A percentile compares a stretch with the other conserved stretches of the same genome.
These are phyloP conservation scores for Philopotamus ludificatus DNA, from an alignment of 1,140 invertebrate genomes.

Conservation along the genomic window DNA sequence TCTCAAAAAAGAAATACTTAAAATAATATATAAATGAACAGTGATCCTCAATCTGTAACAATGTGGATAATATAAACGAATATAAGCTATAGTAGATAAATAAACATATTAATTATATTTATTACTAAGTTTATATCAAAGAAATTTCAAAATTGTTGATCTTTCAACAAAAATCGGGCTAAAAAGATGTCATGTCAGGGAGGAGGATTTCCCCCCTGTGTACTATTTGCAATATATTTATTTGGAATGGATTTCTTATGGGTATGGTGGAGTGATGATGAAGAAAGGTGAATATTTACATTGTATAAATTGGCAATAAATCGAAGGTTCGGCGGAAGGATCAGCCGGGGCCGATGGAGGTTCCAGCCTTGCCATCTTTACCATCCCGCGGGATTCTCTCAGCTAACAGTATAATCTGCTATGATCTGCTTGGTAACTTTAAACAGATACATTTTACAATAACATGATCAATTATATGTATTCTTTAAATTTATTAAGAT, in stretches of 20 bases:
- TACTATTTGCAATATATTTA: too few relatives aligned
- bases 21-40: too few relatives aligned
- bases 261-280: constrained; percentile 17
- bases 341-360: constrained; percentile 10
- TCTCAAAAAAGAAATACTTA: too few relatives aligned
- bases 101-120: background rate
- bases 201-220: too few relatives aligned
- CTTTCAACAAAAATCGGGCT: background rate
- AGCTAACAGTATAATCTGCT: background rate
- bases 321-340: constrained; percentile 13
- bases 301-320: constrained; percentile 33
- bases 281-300: constrained; percentile 28
- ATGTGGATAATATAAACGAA: too few relatives aligned
- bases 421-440: background rate
- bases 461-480: too few relatives aligned
- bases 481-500: too few relatives aligned
- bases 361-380: background rate
- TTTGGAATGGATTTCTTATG: constrained; percentile 7
- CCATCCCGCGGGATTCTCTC: constrained; percentile 9
- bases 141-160: background rate
- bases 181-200: too few relatives aligned
- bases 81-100: background rate
- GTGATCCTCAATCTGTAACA: too few relatives aligned
- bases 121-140: background rate
- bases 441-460: too few relatives aligned